Evolutionary conservation across 2,888 invertebrate species (phyloP), one percentile per base, ranked within the genome.

Genomic region (Rhagium mordax): DNA sequence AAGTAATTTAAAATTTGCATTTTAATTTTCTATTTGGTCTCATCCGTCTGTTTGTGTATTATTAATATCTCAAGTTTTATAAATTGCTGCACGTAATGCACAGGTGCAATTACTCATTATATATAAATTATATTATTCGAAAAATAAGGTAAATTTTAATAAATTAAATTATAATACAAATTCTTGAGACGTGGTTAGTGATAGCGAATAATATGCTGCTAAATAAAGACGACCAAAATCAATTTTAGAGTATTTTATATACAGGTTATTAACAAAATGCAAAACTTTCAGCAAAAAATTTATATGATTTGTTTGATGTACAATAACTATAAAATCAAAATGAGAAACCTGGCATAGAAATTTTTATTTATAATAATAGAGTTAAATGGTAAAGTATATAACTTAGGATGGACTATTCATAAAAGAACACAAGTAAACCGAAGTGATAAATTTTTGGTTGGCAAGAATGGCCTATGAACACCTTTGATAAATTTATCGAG

Each of bases 401-500:
- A 41, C 4, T 15, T 41, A n/a, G 4, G 4, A 41, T 41, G 41
- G 41, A 41, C 8, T 16, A 49, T 21, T 21, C 53, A 21, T 21
- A 49, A 49, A n/a, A 55, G 6, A 55, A 55, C 2, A 55, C 21
- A 41, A 60, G 10, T 20, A 41, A 60, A 61, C 47, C 13, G 47
- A 61, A 47, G 61, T 47, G 61, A 61, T 61, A 61, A 47, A 61
- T 61, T 27, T 61, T 21, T 41, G 47, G 33, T 29, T 3, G n/a
- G n/a, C 18, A 16, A 13, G 60, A 61, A 49, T 69, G 61, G 51
- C 18, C 33, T 29, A 53, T 27, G 69, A 69, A 69, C 69, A 69
- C 69, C 69, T 61, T n/a, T 41, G 29, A 59, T 60, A 69, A 69
- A 69, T 69, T 33, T 53, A 53, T 61, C n/a, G 27, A 41, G 61